Evolutionary conservation across 2,888 invertebrate genomes (phyloP), one percentile per base, ranked within the genome.

Genomic region (Rosalia funebris): DNA sequence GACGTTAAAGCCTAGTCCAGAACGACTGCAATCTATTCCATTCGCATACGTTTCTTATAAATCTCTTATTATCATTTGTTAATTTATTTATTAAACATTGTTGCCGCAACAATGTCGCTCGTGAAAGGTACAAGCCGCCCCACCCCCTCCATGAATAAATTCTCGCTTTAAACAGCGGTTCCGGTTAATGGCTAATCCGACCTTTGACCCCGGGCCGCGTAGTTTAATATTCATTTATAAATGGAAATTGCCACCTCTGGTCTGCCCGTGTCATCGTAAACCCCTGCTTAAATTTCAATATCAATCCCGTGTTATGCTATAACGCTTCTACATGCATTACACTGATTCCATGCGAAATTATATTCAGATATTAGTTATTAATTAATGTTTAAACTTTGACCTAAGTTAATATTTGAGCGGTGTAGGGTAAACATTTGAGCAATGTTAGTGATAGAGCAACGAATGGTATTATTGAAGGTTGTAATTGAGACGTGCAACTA

Each of bases 201-300:
- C 44, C 44, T 44, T 44, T 44, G 44, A 44, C 44, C 44, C 25
- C 44, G 1, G 20, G 19, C 34, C 5, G 2, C 5, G 34, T 11
- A 11, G 34, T 34, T 34, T 34, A 34, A 34, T 34, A 34, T 44
- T 11, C 11, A 20, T 16, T 20, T 20, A 11, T 20, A 44, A 20
- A 20, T 20, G 44, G 19, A 44, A 44, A 19, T 44, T n/a, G 20
- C 25, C 44, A 44, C 11, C 20, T 44, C 19, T 20, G 25, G 1
- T 44, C 2, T 16, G 34, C 5, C 11, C 10, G 11, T n/a, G 11
- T 34, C 25, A 3, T 25, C 25, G 25, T 25, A 25, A 25, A 25
- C 7, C 34, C 34, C 10, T 5, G 34, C 34, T 34, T 34, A 11
- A 34, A 34, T 34, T 34, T n/a, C 10, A 34, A n/a, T n/a, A 34